A percentile compares a stretch with the other conserved stretches of the same genome.
Conservation (phyloP, 2,888 invertebrate species). For the Magallana nippona region DNA sequence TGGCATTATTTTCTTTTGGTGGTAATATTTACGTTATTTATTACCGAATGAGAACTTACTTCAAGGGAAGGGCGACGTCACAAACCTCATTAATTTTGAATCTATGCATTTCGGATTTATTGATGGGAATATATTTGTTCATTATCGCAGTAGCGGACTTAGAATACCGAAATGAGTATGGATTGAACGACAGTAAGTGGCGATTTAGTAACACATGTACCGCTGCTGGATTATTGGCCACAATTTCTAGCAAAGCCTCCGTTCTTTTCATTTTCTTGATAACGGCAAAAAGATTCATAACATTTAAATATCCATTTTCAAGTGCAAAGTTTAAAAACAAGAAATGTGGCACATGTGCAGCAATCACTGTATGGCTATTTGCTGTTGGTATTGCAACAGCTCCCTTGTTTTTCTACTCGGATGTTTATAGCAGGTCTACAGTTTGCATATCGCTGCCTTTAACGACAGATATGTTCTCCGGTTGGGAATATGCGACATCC, state of each 20-base stretch:
- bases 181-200: constrained; percentile 33
- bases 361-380: background rate
- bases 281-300: constrained; percentile 35
- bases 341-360: background rate
- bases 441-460: constrained; percentile 49
- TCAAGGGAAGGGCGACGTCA: background rate
- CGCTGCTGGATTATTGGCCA: constrained; percentile 20
- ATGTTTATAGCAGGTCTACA: constrained; percentile 45
- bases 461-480: constrained; percentile 38
- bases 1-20: constrained; percentile 17
- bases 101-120: constrained; percentile 36
- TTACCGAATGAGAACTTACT: background rate
- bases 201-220: constrained; percentile 37
- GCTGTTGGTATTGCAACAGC: constrained; percentile 1
- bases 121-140: constrained; percentile 38
- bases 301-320: constrained; percentile 38
- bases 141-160: constrained; percentile 26
- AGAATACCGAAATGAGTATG: constrained; percentile 19
- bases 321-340: background rate
- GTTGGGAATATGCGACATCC: constrained; percentile 45
- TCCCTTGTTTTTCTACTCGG: background rate
- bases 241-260: constrained; percentile 39
- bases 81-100: constrained; percentile 22
- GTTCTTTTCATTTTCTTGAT: constrained; percentile 37
- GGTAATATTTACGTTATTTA: constrained; percentile 39